phyloP scores from a whole-genome alignment of 2,888 invertebrate genomes.

The Chymomyza procnemis region DNA sequence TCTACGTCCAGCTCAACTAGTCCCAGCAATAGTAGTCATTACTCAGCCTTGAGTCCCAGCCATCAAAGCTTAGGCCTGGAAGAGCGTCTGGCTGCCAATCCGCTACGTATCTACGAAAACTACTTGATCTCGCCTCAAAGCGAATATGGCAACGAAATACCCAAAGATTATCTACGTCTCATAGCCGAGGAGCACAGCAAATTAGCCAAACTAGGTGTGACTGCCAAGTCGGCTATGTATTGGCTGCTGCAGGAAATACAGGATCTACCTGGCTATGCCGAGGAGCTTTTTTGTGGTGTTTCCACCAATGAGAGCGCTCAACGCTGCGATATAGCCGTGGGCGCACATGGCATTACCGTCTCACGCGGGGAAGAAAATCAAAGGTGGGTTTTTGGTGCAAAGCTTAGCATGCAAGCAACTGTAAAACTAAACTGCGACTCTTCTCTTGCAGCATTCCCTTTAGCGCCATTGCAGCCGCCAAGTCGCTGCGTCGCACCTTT shows the following conservation, averaged over 20 bases:
- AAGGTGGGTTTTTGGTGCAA: constrained; percentile 30
- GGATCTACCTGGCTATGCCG: constrained; percentile 85
- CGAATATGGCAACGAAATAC: constrained; percentile 54
- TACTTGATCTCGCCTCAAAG: constrained; percentile 70
- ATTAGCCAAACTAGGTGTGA: constrained; percentile 81
- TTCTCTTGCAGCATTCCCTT: constrained; percentile 84
- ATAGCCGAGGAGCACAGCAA: constrained; percentile 77
- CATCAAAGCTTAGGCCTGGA: constrained; percentile 32
- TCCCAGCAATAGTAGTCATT: constrained; percentile 24
- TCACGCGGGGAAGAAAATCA: constrained; percentile 84
- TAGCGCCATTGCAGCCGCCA: constrained; percentile 88
- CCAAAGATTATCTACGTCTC: constrained; percentile 73
- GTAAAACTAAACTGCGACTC: constrained; percentile 1
- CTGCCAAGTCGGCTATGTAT: constrained; percentile 89
- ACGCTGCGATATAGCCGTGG: constrained; percentile 84
- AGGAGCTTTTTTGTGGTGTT: constrained; percentile 89
- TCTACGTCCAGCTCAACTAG: constrained; percentile 29
- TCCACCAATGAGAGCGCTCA: constrained; percentile 74
- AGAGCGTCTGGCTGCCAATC: constrained; percentile 63
- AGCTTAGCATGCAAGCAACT: neutral
- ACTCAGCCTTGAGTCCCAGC: constrained; percentile 7
- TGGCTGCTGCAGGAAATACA: constrained; percentile 90
- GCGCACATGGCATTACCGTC: constrained; percentile 89
- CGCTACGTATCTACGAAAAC: constrained; percentile 74
- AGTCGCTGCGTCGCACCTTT: constrained; percentile 86